Evolutionary conservation across 2,113 vertebrate genomes (phyloP), one percentile per base, ranked within the genome.

Genomic region (Petrocephalus zakoni): DNA sequence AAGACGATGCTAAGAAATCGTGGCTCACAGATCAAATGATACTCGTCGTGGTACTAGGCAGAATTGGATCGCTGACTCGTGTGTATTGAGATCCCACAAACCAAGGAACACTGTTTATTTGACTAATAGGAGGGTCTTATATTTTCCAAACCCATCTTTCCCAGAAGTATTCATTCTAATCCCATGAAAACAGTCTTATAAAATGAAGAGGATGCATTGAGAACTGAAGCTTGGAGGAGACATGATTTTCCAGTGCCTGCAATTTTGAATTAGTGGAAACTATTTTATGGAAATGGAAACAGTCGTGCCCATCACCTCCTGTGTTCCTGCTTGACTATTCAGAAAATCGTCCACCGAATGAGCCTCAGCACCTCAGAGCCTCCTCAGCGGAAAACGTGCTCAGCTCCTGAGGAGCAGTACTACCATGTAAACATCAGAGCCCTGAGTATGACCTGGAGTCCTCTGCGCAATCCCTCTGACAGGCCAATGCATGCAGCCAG

Each of bases 221-320:
- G 34, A 61, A n/a, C 15, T 47, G 55, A 58, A 25, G 37, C 34
- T 21, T 22, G 56, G 25, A 61, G 86, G 17, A 15, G n/a, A 53
- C 11, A n/a, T 17, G 85, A 29, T 13, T 87, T 87, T 94, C 92
- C 93, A 94, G 91, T 94, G 93, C 93, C 92, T 93, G 91, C 90
- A 92, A 93, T 93, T 93, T 92, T 92, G 92, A 90, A 94, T 95
- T 93, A 95, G 92, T 92, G 92, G 93, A 94, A 94, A 95, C 91
- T 91, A 90, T 93, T 88, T 82, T 87, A 94, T 94, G 92, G 92
- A 94, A 87, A 94, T 94, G 92, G 92, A 94, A 95, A 93, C 90
- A 93, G 88, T 90, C 90, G 89, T 68, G 87, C 90, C 92, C 91
- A 92, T 91, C 90, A 88, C 46, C 42, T 25, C 6, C 42, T 55